Evolutionary conservation across 2,888 invertebrate species (phyloP).

Genomic region (Atrina japonica): DNA sequence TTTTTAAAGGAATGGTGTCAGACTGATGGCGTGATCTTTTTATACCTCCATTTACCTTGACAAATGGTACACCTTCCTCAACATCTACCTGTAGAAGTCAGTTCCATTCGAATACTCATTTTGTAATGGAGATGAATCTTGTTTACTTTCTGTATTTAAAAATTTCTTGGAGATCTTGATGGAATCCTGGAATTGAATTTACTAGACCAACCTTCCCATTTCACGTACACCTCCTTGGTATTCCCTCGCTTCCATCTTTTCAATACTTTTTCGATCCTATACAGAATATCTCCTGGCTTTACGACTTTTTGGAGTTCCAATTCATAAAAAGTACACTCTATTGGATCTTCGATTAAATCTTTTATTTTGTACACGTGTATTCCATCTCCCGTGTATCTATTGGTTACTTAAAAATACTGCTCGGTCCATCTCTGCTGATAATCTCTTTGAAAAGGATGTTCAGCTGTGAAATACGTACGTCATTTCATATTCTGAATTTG

Average conservation of each 20-base stretch:
- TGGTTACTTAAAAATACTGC: conserved; percentile 15
- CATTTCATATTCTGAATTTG: conserved; percentile 22
- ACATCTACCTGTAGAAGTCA: conserved; percentile 27
- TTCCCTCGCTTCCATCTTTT: conserved; percentile 3
- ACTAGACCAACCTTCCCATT: conserved; percentile 27
- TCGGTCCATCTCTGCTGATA: conserved; percentile 42
- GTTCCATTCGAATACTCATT: conserved; percentile 32
- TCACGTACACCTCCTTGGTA: conserved; percentile 21
- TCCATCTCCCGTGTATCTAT: conserved; percentile 21
- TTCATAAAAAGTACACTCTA: conserved; percentile 26
- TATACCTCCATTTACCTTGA: too few relatives aligned
- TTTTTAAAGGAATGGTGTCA: conserved; percentile 25
- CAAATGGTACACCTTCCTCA: too few relatives aligned
- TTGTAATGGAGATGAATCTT: too few relatives aligned
- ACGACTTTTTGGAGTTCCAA: too few relatives aligned
- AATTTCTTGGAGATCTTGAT: conserved; percentile 1
- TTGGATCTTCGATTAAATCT: conserved; percentile 28
- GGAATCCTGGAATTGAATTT: conserved; percentile 35
- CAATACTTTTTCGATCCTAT: too few relatives aligned
- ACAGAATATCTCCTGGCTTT: conserved; percentile 6
- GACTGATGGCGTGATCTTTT: too few relatives aligned
- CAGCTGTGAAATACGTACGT: conserved; percentile 29
- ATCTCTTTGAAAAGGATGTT: conserved; percentile 35
- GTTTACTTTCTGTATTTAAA: too few relatives aligned
- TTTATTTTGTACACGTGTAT: conserved; percentile 33